Base-by-base conservation (phyloP, 2,888 invertebrate species). In the Parnassius apollo region DNA sequence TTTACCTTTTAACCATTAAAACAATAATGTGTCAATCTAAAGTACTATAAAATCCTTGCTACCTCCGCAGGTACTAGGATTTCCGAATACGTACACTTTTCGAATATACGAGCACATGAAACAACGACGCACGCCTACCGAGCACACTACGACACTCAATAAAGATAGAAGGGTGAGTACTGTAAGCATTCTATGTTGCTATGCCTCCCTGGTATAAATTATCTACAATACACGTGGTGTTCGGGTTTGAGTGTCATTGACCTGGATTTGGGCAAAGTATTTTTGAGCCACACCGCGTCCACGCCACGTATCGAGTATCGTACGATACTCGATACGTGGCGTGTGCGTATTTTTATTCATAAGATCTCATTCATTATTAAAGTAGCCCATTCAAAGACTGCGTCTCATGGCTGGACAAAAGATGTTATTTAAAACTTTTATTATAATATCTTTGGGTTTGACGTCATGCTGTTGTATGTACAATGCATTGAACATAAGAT, bases 1-100 rank as follows among this genome's bases (percentile, higher is more conserved):
- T 18, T 35, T 35, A 35, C 35, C 25, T 2, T 25, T 25, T 25
- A 25, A 25, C 2, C 2, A 2, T 35, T 35, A 35, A 35, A 35
- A 7, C 4, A 35, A 2, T 25, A 25, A 25, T 35, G 35, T 35
- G 35, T 35, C 35, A 35, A 35, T 35, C 35, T 35, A 35, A 35
- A 35, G 7, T 35, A 35, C 4, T 7, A 7, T 25, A 25, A 25
- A 25, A 12, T n/a, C n/a, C n/a, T n/a, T n/a, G n/a, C n/a, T n/a
- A n/a, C n/a, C n/a, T n/a, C 18, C 48, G 9, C 86, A 96, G 96
- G 92, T 95, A 9, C 80, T 83, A 12, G 94, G 94, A 9, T 95
- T 96, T 75, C 87, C 93, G 8, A 91, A 95, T 75, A 94, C 95
- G 50, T 96, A 95, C 81, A 82, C 94, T 42, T 94, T 96, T 83